These are phyloP conservation scores for Tenebrosternarchus preto DNA, from an alignment of 2,113 vertebrate genomes.

Conservation along the genomic window DNA sequence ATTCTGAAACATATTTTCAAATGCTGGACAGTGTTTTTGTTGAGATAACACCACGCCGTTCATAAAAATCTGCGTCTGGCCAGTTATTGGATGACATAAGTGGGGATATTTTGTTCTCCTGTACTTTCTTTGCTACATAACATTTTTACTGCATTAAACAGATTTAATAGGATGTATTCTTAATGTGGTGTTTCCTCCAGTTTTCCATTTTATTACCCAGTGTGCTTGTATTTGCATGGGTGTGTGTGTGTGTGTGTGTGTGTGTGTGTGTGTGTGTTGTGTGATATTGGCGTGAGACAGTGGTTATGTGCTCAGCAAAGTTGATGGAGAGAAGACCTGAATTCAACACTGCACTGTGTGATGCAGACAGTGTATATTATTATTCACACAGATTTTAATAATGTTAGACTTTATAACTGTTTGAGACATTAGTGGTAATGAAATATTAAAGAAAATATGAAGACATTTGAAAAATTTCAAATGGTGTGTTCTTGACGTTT, in stretches of 20 bases:
- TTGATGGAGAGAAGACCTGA: too few species aligned
- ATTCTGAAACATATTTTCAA: constrained; percentile 1
- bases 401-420: too few species aligned
- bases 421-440: too few species aligned
- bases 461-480: too few species aligned
- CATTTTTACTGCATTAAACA: background rate
- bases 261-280: background rate
- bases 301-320: background rate
- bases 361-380: too few species aligned
- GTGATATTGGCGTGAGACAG: background rate
- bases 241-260: too few species aligned
- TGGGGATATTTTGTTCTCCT: background rate
- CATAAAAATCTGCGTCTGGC: background rate
- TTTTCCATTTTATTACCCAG: background rate
- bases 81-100: background rate
- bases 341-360: too few species aligned
- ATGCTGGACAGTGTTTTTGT: background rate
- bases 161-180: background rate
- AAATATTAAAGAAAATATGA: too few species aligned
- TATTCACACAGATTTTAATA: too few species aligned
- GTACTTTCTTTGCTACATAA: background rate
- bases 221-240: background rate
- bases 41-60: background rate
- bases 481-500: too few species aligned
- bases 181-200: background rate